Evolutionary conservation across 2,113 vertebrate genomes (phyloP), one percentile per base, ranked within the genome.

Genomic region (Lepisosteus osseus): DNA sequence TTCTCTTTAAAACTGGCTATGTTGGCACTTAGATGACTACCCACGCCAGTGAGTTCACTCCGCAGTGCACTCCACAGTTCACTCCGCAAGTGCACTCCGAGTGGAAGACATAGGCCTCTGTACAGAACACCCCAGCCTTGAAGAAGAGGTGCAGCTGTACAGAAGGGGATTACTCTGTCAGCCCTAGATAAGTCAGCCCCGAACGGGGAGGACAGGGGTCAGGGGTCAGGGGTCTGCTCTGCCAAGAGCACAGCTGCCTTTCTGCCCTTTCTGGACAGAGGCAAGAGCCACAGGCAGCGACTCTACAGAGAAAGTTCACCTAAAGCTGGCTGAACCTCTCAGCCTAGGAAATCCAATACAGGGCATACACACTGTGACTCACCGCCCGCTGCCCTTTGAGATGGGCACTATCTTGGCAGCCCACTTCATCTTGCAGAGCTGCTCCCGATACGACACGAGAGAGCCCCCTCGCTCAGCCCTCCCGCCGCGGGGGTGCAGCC

Each of bases 341-440:
- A 63, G 47, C 17, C 11, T 17, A 14, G 47, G 72, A 69, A 51
- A 74, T 61, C 12, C 11, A 54, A 69, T 54, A 62, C 55, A 56
- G 14, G 12, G 11, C 29, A 14, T 14, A 41, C 14, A 6, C 42
- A 9, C 9, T 61, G 43, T 73, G 71, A 72, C 54, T 72, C 55
- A 61, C 13, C 15, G 43, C 61, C 65, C 45, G 40, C 17, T 61
- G 42, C 9, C 55, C 13, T 3, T 59, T 29, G 17, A 51, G 43
- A 45, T 61, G 9, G 15, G n/a, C 11, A 43, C 5, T 9, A 9
- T 51, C 47, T 9, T 51, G 47, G 47, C 47, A 5, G 47, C 9
- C 47, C 5, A 51, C 47, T 51, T 6, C 47, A 9, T 9, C 47
- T 9, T 51, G 47, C 47, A 51, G 47, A 51, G 47, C 47, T 2